A percentile compares a stretch with the other conserved stretches of the same genome.
phyloP scores from a whole-genome alignment of 2,113 vertebrate genomes.

The Phalacrocorax carbo region DNA sequence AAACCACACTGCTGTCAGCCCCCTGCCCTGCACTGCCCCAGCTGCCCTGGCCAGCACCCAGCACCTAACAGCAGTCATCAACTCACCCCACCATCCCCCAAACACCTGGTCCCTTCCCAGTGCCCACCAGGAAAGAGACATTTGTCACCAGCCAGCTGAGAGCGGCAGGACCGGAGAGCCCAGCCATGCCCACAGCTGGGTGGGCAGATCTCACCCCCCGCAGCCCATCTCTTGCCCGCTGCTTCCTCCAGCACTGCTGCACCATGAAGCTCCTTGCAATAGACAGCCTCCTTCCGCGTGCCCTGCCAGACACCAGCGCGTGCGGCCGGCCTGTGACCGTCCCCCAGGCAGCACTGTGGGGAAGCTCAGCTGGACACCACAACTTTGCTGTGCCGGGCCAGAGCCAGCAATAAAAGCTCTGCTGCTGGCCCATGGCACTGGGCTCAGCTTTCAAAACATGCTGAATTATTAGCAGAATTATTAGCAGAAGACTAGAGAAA shows the following conservation, averaged over 20 bases:
- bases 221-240: neutral
- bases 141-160: neutral
- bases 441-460: neutral
- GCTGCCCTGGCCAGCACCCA: neutral
- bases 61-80: neutral
- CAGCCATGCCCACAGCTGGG: neutral
- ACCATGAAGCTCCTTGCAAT: neutral
- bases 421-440: neutral
- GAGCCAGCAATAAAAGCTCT: neutral
- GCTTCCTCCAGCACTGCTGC: neutral
- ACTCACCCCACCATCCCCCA: neutral
- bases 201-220: neutral
- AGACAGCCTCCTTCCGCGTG: rapidly evolving
- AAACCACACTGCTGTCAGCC: neutral
- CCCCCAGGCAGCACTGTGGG: rapidly evolving
- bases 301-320: neutral
- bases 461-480: neutral
- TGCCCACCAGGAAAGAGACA: neutral
- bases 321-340: rapidly evolving
- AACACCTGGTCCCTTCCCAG: neutral
- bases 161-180: neutral
- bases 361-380: neutral
- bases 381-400: rapidly evolving
- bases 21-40: neutral
- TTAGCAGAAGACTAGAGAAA: neutral